These are phyloP conservation scores for Lepetodrilus schrolli DNA, from an alignment of 2,888 invertebrate genomes.

Conservation along the genomic window DNA sequence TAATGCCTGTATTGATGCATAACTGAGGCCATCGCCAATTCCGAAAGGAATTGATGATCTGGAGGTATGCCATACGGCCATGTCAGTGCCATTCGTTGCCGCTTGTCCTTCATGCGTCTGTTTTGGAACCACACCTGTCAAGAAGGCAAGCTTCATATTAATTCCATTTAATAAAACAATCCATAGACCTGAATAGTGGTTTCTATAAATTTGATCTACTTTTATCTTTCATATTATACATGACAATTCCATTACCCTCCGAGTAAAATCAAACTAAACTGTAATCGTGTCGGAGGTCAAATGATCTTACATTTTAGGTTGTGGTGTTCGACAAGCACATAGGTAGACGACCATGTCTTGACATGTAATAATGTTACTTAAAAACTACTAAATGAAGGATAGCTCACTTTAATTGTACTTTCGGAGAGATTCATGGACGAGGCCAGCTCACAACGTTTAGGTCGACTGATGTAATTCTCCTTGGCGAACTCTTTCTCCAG, in stretches of 20 bases:
- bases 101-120: conserved; percentile 96
- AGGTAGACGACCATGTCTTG: too few relatives aligned
- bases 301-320: too few relatives aligned
- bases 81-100: conserved; percentile 92
- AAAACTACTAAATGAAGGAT: too few relatives aligned
- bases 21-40: conserved; percentile 89
- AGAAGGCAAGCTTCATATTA: not conserved
- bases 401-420: conserved; percentile 96
- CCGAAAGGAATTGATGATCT: conserved; percentile 91
- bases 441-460: conserved; percentile 93
- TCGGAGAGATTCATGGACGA: conserved; percentile 93
- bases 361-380: too few relatives aligned
- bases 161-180: conserved; percentile 34
- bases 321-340: too few relatives aligned
- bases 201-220: too few relatives aligned
- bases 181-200: too few relatives aligned
- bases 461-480: conserved; percentile 96
- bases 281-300: too few relatives aligned
- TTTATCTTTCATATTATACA: too few relatives aligned
- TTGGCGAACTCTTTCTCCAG: conserved; percentile 96
- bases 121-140: conserved; percentile 91
- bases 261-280: too few relatives aligned
- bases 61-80: conserved; percentile 88
- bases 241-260: too few relatives aligned
- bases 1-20: conserved; percentile 62